phyloP scores from a whole-genome alignment of 2,113 vertebrate genomes.

The Podarcis raffonei region DNA sequence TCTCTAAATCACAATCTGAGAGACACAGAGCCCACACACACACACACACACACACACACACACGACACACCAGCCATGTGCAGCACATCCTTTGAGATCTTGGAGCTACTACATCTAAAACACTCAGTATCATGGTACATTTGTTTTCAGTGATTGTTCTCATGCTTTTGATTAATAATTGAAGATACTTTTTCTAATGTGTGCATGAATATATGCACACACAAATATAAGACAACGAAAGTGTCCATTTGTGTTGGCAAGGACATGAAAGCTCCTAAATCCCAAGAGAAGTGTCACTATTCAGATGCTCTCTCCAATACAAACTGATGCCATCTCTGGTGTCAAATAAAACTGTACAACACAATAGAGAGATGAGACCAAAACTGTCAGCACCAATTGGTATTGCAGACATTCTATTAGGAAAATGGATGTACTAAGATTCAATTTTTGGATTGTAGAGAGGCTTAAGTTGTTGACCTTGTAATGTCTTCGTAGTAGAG shows the following conservation, averaged over 20 bases:
- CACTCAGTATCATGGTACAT: slow-evolving; percentile 54
- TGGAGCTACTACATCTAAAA: slow-evolving; percentile 42
- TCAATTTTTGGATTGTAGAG: slow-evolving; percentile 82
- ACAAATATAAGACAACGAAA: slow-evolving; percentile 65
- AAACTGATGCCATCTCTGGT: slow-evolving; percentile 76
- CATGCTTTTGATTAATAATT: slow-evolving; percentile 75
- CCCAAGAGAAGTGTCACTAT: slow-evolving; percentile 73
- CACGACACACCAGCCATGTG: neutral
- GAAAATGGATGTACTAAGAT: slow-evolving; percentile 81
- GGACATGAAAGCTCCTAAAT: slow-evolving; percentile 67
- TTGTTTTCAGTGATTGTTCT: slow-evolving; percentile 69
- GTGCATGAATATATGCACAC: slow-evolving; percentile 15
- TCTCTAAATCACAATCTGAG: slow-evolving; percentile 15
- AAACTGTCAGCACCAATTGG: slow-evolving; percentile 83
- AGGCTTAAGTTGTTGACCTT: slow-evolving; percentile 82
- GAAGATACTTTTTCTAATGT: slow-evolving; percentile 56
- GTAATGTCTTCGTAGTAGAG: slow-evolving; percentile 59
- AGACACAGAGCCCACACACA: neutral
- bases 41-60: too few species aligned
- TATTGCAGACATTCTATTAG: slow-evolving; percentile 79
- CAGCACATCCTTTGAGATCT: neutral
- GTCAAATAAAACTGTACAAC: slow-evolving; percentile 85
- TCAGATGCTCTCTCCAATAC: slow-evolving; percentile 83
- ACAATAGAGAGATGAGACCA: slow-evolving; percentile 72
- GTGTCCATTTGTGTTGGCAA: slow-evolving; percentile 71